Percentiles rank a stretch among this genome's conserved stretches.
These are phyloP conservation scores for Thysanoteuthis rhombus DNA, from an alignment of 2,888 invertebrate species.

Conservation along the genomic window DNA sequence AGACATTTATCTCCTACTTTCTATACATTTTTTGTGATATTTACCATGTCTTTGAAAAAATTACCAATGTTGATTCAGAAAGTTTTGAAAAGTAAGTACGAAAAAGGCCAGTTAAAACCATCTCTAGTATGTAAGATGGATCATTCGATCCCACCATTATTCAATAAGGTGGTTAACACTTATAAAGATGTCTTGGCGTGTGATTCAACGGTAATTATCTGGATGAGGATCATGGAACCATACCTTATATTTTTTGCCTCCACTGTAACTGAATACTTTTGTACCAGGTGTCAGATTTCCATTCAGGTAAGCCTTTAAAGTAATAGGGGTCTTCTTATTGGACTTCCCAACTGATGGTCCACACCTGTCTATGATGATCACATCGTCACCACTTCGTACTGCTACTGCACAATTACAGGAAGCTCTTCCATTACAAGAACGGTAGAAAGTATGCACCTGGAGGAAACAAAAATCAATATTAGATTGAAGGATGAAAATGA, in stretches of 20 bases:
- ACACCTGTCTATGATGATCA: conserved; percentile 46
- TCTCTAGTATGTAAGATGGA: no score
- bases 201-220: background rate
- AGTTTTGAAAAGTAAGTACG: background rate
- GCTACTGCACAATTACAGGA: conserved; percentile 50
- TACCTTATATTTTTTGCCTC: conserved; percentile 43
- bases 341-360: conserved; percentile 22
- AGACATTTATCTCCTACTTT: no score
- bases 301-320: conserved; percentile 39
- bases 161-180: no score
- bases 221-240: background rate
- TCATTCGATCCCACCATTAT: no score
- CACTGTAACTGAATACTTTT: conserved; percentile 36
- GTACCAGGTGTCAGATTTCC: conserved; percentile 41
- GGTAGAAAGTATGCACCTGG: conserved; percentile 36
- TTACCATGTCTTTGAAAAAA: background rate
- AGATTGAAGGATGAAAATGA: no score
- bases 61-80: no score
- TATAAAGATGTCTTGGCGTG: no score
- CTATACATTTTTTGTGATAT: no score
- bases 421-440: conserved; percentile 36
- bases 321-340: conserved; percentile 33
- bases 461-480: background rate
- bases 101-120: background rate
- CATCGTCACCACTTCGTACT: conserved; percentile 45